phyloP scores from a whole-genome alignment of 2,797 vertebrate species.

The Notolabrus celidotus region DNA sequence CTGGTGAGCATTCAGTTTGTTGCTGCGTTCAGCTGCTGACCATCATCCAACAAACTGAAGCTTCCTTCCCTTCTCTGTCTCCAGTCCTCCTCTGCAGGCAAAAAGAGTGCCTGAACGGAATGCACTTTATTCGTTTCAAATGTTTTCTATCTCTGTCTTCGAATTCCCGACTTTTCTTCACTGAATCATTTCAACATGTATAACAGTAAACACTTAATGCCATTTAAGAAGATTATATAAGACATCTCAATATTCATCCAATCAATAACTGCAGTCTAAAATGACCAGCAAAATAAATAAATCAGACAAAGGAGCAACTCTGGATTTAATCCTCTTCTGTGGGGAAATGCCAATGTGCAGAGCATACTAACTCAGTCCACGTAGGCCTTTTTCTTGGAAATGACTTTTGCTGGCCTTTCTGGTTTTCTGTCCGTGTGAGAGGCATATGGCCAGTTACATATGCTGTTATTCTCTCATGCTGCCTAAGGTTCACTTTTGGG shows the following conservation, averaged over 20 bases:
- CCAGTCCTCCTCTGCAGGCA: slow-evolving; percentile 26
- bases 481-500: background rate
- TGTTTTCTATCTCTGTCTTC: slow-evolving; percentile 49
- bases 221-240: slow-evolving; percentile 16
- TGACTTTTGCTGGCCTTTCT: slow-evolving; percentile 38
- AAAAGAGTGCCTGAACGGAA: slow-evolving; percentile 58
- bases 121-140: slow-evolving; percentile 56
- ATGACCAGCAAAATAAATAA: slow-evolving; percentile 14
- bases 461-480: slow-evolving; percentile 31
- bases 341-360: slow-evolving; percentile 40
- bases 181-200: slow-evolving; percentile 13
- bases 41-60: slow-evolving; percentile 52
- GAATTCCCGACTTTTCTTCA: slow-evolving; percentile 21
- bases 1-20: slow-evolving; percentile 52
- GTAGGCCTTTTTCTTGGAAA: slow-evolving; percentile 56
- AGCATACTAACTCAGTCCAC: slow-evolving; percentile 44
- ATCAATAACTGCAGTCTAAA: slow-evolving; percentile 2
- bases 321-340: slow-evolving; percentile 40
- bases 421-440: slow-evolving; percentile 41
- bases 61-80: slow-evolving; percentile 34
- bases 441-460: slow-evolving; percentile 47
- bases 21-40: slow-evolving; percentile 53
- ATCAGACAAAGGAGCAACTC: slow-evolving; percentile 24
- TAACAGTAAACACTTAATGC: slow-evolving; percentile 12
- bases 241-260: slow-evolving; percentile 12